Base-by-base conservation (phyloP, 1,140 invertebrate species). In the Papilio machaon region DNA sequence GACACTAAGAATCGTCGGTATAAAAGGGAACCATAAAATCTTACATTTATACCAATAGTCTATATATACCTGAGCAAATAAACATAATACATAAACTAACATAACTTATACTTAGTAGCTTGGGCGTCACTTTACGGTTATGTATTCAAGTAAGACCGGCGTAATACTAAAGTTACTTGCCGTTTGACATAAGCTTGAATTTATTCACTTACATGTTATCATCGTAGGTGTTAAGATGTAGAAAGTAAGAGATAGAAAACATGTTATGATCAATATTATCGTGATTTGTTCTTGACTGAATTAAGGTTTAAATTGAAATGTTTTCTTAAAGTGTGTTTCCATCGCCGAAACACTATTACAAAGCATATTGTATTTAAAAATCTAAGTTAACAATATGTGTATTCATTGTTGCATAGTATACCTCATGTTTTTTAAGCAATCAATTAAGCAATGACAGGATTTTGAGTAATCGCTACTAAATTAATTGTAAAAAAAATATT, bases 71-170 rank as follows among this genome's bases (percentile, higher is more conserved):
- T 67, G 11, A 67, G 64, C 64, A 38, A 35, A 67, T 67, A 67
- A 67, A 67, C 64, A 67, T 67, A 64, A 64, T 19, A 30, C 23
- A 30, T 64, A 67, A 67, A 67, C 23, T 67, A 30, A 35, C 64
- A 67, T 67, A 67, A 67, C 64, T 67, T 67, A 67, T 23, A 67
- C 64, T 67, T 67, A 67, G 64, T 35, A 30, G 64, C 64, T 35
- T 35, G 23, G 64, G 64, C 64, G 64, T 67, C 64, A 67, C 23
- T 67, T 67, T 67, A 67, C 64, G 64, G 64, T 67, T 67, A 67
- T 67, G 64, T 67, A 67, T 67, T 67, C 64, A 67, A 64, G 19
- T 64, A 64, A 67, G 23, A 35, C 64, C 64, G 23, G 23, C 23
- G 64, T 67, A 67, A 35, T 67, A 35, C 64, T 67, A 35, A 67